Percentiles rank a stretch among this genome's conserved stretches.
Conservation (phyloP, 2,797 vertebrate species). For the Lacerta viridis region DNA sequence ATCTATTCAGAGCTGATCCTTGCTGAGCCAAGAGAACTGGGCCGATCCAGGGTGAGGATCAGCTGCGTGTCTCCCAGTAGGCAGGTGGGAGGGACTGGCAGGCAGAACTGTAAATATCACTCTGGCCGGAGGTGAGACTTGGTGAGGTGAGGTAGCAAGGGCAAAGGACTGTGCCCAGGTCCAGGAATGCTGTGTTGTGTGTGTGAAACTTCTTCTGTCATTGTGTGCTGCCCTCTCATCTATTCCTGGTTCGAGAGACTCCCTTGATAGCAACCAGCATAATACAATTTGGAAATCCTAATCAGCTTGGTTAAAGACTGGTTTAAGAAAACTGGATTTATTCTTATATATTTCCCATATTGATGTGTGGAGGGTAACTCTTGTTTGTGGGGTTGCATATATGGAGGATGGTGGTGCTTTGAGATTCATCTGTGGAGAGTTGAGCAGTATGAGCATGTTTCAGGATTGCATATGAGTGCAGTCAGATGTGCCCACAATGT, state of each 20-base stretch:
- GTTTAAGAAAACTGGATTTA: neutral
- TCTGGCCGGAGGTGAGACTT: neutral
- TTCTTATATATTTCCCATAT: neutral
- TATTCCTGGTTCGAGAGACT: neutral
- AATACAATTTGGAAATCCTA: neutral
- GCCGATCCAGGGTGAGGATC: conserved; percentile 36
- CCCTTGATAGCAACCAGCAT: neutral
- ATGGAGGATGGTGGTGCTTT: no score
- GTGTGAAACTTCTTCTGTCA: neutral
- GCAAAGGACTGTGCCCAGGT: neutral
- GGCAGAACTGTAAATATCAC: neutral
- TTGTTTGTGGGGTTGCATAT: no score
- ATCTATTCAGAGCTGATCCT: conserved; percentile 73
- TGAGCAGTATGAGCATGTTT: neutral
- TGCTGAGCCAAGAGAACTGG: conserved; percentile 50
- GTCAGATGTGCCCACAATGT: neutral
- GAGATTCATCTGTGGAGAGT: neutral
- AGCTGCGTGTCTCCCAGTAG: neutral
- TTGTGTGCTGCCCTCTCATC: neutral
- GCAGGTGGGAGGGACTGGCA: conserved; percentile 1
- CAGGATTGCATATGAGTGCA: neutral
- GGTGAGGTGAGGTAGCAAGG: neutral
- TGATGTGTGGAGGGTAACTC: neutral
- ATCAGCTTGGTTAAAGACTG: neutral
- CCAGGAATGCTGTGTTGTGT: neutral